Conservation (phyloP, 2,797 vertebrate genomes). For the Okamejei kenojei region DNA sequence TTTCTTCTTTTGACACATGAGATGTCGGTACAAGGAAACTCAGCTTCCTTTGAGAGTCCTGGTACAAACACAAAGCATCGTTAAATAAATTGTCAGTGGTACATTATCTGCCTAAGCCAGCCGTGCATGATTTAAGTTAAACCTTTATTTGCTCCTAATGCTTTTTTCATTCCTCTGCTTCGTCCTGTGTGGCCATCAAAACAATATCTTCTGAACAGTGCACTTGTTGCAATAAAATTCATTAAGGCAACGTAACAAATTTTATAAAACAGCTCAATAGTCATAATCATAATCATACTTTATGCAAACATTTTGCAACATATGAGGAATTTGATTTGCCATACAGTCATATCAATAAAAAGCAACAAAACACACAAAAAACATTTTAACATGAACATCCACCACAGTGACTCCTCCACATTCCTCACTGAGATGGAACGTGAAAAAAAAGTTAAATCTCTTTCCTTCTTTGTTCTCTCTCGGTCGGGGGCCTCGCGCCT, state of each 20-base stretch:
- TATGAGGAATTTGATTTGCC: too few species aligned
- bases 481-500: too few species aligned
- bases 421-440: too few species aligned
- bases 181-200: background rate
- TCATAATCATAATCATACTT: too few species aligned
- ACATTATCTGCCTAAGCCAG: constrained; percentile 11
- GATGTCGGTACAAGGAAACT: constrained; percentile 28
- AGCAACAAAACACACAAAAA: too few species aligned
- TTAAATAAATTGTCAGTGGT: background rate
- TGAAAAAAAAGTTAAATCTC: too few species aligned
- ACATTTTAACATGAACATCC: too few species aligned
- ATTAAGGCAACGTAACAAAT: background rate
- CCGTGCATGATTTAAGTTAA: background rate
- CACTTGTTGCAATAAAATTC: background rate
- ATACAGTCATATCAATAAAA: too few species aligned
- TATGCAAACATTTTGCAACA: too few species aligned
- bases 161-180: background rate
- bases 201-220: background rate
- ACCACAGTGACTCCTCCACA: too few species aligned
- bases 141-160: constrained; percentile 23
- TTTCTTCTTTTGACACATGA: constrained; percentile 32
- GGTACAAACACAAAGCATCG: background rate
- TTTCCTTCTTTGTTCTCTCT: too few species aligned
- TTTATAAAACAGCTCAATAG: background rate
- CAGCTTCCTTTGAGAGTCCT: background rate